Conservation (phyloP, 1,140 invertebrate genomes). For the Harlomillsia oculata region DNA sequence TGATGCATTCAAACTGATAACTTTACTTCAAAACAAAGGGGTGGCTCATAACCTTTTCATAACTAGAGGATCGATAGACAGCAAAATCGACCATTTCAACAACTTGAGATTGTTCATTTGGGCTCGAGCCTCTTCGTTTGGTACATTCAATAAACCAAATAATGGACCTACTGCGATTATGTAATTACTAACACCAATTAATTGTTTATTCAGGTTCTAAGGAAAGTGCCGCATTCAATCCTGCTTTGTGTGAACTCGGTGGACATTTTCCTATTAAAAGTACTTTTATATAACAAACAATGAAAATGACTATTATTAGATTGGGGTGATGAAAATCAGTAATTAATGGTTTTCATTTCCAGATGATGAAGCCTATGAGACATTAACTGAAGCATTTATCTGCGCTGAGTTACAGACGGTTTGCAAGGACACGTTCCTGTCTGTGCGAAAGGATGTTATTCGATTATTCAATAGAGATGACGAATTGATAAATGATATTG, state of each 20-base stretch:
- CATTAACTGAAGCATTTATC: slow-evolving; percentile 37
- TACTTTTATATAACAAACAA: slow-evolving; percentile 40
- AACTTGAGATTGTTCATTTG: slow-evolving; percentile 53
- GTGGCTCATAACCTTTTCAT: slow-evolving; percentile 60
- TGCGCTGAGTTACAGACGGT: slow-evolving; percentile 16
- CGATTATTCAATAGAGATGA: not conserved
- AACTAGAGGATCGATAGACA: slow-evolving; percentile 43
- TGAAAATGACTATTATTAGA: slow-evolving; percentile 14
- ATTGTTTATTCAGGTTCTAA: slow-evolving; percentile 44
- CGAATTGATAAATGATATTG: no score
- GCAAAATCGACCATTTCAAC: slow-evolving; percentile 34
- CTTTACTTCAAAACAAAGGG: slow-evolving; percentile 47
- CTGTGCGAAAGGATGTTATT: slow-evolving; percentile 1
- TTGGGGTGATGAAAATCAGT: slow-evolving; percentile 6
- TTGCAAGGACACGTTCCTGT: slow-evolving; percentile 25
- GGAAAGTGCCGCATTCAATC: slow-evolving; percentile 47
- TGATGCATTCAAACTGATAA: slow-evolving; percentile 39
- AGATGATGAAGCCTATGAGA: slow-evolving; percentile 44
- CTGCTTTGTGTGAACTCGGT: slow-evolving; percentile 56
- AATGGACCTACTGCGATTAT: not conserved
- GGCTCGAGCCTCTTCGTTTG: slow-evolving; percentile 48
- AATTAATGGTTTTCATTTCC: not conserved
- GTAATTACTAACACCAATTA: not conserved
- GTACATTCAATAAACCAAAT: slow-evolving; percentile 29
- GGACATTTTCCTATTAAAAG: slow-evolving; percentile 56